These are phyloP conservation scores for Yoshiicerus persimilis DNA, from an alignment of 1,140 invertebrate species.

Conservation along the genomic window DNA sequence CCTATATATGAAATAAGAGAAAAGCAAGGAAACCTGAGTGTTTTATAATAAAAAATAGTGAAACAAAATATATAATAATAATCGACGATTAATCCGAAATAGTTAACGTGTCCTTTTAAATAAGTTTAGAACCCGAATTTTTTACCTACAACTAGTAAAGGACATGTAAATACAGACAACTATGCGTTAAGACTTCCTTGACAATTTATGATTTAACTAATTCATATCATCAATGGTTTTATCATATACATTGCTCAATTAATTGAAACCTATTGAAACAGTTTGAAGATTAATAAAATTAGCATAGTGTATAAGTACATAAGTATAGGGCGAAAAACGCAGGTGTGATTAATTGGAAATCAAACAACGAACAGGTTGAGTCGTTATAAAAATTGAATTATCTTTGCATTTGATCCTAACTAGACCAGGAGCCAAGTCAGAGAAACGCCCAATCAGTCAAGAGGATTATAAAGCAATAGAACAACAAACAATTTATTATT, in stretches of 20 bases:
- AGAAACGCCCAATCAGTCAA: not conserved
- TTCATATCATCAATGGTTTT: not conserved
- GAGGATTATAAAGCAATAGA: not conserved
- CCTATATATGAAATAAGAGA: too few species aligned
- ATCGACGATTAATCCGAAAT: too few species aligned
- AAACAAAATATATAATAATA: too few species aligned
- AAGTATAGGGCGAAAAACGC: not conserved
- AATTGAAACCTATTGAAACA: not conserved
- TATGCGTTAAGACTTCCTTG: not conserved
- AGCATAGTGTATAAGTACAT: not conserved
- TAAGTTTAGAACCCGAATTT: too few species aligned
- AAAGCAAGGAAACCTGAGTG: too few species aligned
- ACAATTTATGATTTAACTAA: not conserved
- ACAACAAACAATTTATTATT: not conserved
- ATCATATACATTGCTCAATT: not conserved
- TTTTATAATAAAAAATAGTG: too few species aligned
- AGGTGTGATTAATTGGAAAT: not conserved
- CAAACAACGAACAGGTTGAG: not conserved
- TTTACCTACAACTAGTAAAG: too few species aligned
- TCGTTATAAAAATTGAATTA: not conserved
- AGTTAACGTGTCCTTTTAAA: too few species aligned
- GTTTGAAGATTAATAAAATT: not conserved
- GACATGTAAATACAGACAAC: too few species aligned
- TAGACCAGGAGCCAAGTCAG: not conserved
- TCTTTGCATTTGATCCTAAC: not conserved